Conservation (phyloP, 2,797 vertebrate genomes). For the Periophthalmus magnuspinnatus region DNA sequence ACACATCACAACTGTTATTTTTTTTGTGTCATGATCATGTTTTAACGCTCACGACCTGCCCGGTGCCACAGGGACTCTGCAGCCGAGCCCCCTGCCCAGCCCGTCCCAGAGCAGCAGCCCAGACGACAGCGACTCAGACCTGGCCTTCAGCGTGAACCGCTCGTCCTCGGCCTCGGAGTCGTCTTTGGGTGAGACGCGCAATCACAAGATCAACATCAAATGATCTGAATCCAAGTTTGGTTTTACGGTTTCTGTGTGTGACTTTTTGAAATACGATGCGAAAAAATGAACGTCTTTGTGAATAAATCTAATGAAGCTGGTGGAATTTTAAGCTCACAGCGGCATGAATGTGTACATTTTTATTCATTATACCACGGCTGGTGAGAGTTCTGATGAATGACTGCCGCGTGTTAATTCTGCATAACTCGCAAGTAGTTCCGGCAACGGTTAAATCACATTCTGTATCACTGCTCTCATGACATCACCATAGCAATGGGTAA, state of each 20-base stretch:
- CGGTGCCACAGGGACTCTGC: constrained; percentile 84
- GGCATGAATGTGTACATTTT: no score
- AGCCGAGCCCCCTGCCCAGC: constrained; percentile 86
- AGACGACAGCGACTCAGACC: constrained; percentile 96
- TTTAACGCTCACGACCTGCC: constrained; percentile 31
- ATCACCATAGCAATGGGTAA: no score
- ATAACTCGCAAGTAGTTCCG: no score
- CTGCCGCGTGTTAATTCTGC: no score
- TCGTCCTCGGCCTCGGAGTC: constrained; percentile 97
- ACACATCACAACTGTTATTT: not conserved
- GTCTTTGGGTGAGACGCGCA: constrained; percentile 86
- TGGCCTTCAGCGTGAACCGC: constrained; percentile 95
- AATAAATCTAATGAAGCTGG: not conserved
- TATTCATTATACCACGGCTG: no score
- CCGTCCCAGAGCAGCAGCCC: constrained; percentile 91
- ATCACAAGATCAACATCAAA: constrained; percentile 3
- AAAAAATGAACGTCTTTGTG: not conserved
- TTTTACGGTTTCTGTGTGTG: not conserved
- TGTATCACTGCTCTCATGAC: no score
- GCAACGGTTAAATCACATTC: no score
- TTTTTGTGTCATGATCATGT: not conserved
- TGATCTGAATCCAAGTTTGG: not conserved
- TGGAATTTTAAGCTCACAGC: not conserved
- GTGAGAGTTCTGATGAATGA: no score
- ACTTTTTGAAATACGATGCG: not conserved